Base-by-base conservation (phyloP, 37 sponge, comb jelly and placozoan genomes). In the Agelas oroides region DNA sequence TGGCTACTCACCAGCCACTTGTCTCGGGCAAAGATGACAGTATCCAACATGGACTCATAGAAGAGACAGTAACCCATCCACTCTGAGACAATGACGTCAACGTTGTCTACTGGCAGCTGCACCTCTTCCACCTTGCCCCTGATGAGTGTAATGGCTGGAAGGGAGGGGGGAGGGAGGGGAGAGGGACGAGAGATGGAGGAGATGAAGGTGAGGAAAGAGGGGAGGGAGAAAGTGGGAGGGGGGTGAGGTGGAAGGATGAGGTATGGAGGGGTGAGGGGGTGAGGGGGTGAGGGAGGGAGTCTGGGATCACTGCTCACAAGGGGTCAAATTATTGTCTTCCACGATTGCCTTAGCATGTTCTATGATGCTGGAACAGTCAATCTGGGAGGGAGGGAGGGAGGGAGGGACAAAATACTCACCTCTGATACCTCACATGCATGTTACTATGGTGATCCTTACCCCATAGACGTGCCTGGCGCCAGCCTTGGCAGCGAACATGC, bases 31-130 rank as follows among this genome's bases (percentile, higher is more conserved):
- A 76, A 94, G 55, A 98, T 71, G 61, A 98, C 99, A 24, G 99
- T 96, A 57, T 90, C 92, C 68, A 98, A 64, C 99, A 98, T 98
- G 65, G 93, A 91, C 90, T 98, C 99, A 73, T 98, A 98, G 89
- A 98, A 96, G 38, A 98, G 87, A 40, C 96, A 98, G 90, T 98
- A 98, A 0, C 99, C 99, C 99, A 98, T 98, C 99, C 99, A 98
- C 87, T 98, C 99, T 0, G 94, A 94, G 25, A 98, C 89, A 21
- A 98, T 98, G 70, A 98, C 91, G 75, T 96, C 95, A 23, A 98
- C 96, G 52, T 80, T 56, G 18, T 92, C 91, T 68, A 94, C 95
- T 6, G 99, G 99, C 0, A 98, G 87, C 17, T 84, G 58, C n/a
- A 98, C 87, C 82, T 95, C 96, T 70, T 98, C 98, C 63, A 98